These are phyloP conservation scores for Morpho deidamia DNA, from an alignment of 2,888 invertebrate species.

Conservation along the genomic window DNA sequence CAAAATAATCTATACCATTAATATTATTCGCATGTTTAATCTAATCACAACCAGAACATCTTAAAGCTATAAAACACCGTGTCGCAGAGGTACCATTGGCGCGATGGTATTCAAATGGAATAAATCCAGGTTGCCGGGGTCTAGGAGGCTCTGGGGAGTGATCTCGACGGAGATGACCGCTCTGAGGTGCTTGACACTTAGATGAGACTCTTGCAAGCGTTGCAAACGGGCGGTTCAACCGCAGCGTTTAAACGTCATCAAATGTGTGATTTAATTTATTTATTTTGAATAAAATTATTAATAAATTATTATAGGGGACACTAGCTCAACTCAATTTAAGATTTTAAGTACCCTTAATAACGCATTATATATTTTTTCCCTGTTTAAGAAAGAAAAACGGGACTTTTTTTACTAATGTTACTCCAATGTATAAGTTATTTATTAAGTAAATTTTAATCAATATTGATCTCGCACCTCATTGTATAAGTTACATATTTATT, in stretches of 20 bases:
- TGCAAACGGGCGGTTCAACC: constrained; percentile 38
- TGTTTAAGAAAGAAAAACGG: no score
- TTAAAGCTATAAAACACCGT: constrained; percentile 58
- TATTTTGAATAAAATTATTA: no score
- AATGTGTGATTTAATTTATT: no score
- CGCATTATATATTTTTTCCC: no score
- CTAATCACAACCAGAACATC: constrained; percentile 59
- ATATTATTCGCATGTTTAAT: constrained; percentile 29
- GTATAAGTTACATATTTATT: no score
- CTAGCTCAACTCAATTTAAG: no score
- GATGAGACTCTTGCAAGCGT: constrained; percentile 51
- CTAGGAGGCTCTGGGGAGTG: constrained; percentile 68
- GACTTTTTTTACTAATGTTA: no score
- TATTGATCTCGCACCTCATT: no score
- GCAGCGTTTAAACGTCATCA: constrained; percentile 24
- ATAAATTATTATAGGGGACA: no score
- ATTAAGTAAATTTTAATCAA: no score
- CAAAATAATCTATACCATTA: not conserved
- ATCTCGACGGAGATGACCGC: constrained; percentile 72
- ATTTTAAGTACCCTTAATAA: no score
- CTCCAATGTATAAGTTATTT: no score
- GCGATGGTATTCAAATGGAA: constrained; percentile 60
- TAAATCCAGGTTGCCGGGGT: constrained; percentile 67
- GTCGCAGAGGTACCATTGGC: constrained; percentile 61
- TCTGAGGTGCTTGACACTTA: constrained; percentile 65